Base-by-base conservation (phyloP, 1,140 invertebrate genomes). In the Bicyclus anynana region DNA sequence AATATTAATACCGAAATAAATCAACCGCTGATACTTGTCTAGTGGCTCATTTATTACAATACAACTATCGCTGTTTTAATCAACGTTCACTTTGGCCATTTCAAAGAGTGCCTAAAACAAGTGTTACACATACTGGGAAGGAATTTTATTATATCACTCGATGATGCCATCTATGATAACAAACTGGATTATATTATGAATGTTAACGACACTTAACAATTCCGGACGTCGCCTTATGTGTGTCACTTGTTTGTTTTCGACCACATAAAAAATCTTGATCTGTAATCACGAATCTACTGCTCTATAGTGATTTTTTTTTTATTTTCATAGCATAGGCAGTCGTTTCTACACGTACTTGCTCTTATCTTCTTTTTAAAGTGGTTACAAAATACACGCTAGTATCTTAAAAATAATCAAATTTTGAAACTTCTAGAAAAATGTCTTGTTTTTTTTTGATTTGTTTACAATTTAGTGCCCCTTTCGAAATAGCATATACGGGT, bases 101-200 rank as follows among this genome's bases (percentile, higher is more conserved):
- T 47, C 5, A 29, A 18, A 59, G 14, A 53, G 54, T 50, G 23
- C 26, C 26, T 29, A 12, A 29, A 51, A 50, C 59, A 51, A 52
- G 47, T 62, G 49, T 37, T 13, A 47, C 48, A 12, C 17, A 51
- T 61, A 54, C 62, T 64, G 14, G 29, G 57, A 38, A 63, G 21
- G 53, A 64, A 63, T 69, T 57, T 63, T 62, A 62, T 65, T 53
- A 51, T 68, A 62, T 69, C 57, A 60, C 53, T 23, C 17, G 17
- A 54, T 62, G 67, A 69, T 66, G 60, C 48, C 67, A 69, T 66
- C 56, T 46, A 20, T 57, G 67, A 69, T 69, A 66, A 69, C 14
- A 52, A 27, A 53, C 54, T 40, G 38, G 21, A 26, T 59, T 44
- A 53, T 37, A 26, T 59, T 44, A 53, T 37, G 38, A 63, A 67